Evolutionary conservation across 2,888 invertebrate genomes (phyloP).

Genomic region (Tridacna crocea): DNA sequence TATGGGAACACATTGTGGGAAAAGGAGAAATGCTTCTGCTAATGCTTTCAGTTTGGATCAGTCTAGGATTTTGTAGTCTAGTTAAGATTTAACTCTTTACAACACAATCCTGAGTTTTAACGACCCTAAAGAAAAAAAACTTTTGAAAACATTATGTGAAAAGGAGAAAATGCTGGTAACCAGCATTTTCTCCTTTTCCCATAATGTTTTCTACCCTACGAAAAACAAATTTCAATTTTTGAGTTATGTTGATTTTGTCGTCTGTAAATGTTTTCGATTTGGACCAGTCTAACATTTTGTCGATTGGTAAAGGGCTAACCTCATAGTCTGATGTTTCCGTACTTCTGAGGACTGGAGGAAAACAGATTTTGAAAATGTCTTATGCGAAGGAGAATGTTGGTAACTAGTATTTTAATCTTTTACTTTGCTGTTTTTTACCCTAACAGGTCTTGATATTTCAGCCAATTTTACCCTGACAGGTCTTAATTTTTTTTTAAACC

Average conservation of each 20-base stretch:
- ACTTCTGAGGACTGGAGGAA: too few species aligned
- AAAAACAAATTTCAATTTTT: too few species aligned
- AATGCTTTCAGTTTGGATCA: background rate
- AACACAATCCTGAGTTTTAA: background rate
- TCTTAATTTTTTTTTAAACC: too few species aligned
- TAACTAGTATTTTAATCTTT: too few species aligned
- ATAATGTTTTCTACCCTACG: background rate
- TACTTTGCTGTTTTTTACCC: too few species aligned
- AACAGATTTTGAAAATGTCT: too few species aligned
- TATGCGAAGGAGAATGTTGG: too few species aligned
- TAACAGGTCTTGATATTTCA: too few species aligned
- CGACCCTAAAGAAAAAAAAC: background rate
- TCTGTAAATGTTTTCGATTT: background rate
- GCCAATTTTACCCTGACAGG: too few species aligned
- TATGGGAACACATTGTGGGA: background rate
- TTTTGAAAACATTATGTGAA: background rate
- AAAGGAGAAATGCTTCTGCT: background rate
- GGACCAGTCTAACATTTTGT: background rate
- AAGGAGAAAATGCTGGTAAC: background rate
- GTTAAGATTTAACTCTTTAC: background rate
- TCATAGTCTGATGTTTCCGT: too few species aligned
- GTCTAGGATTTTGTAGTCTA: background rate
- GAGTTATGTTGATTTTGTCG: background rate
- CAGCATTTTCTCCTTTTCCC: conserved; percentile 6
- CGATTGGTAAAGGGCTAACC: background rate